Conservation (phyloP, 2,888 invertebrate species). For the Torymus texanus region DNA sequence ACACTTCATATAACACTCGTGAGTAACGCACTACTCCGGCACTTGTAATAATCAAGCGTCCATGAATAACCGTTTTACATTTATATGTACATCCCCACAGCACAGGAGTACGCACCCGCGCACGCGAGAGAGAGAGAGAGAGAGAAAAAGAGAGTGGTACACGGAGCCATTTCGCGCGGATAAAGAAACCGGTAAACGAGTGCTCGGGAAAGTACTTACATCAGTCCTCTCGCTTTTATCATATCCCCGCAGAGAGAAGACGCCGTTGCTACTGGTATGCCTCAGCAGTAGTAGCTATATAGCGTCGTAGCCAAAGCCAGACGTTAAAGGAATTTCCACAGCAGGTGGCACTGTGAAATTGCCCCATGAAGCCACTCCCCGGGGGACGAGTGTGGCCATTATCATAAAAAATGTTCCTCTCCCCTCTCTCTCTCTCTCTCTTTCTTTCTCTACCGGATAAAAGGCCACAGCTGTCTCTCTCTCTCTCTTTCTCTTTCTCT, state of each 20-base stretch:
- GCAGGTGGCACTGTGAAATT: constrained; percentile 49
- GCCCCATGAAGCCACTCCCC: constrained; percentile 25
- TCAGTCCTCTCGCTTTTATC: constrained; percentile 19
- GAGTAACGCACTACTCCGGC: too few relatives aligned
- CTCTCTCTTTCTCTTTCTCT: not conserved
- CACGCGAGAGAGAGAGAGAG: too few relatives aligned
- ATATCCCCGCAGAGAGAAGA: constrained; percentile 16
- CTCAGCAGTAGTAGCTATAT: too few relatives aligned
- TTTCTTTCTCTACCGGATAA: not conserved
- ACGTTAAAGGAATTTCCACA: constrained; percentile 49
- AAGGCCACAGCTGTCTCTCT: not conserved
- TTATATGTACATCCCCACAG: too few relatives aligned
- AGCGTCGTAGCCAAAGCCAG: constrained; percentile 23
- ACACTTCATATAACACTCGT: too few relatives aligned
- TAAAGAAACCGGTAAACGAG: constrained; percentile 30
- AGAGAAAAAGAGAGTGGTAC: too few relatives aligned
- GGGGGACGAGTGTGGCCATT: constrained; percentile 43
- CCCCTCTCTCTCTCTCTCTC: not conserved
- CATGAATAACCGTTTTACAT: too few relatives aligned
- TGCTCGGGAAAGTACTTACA: constrained; percentile 23
- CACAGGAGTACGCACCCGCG: too few relatives aligned
- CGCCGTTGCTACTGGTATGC: too few relatives aligned
- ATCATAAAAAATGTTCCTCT: constrained; percentile 51
- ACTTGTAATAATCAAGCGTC: too few relatives aligned
- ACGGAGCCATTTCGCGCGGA: not conserved